Evolutionary conservation across 1,140 invertebrate genomes (phyloP), one percentile per base, ranked within the genome.

Genomic region (Drosophila rufa): DNA sequence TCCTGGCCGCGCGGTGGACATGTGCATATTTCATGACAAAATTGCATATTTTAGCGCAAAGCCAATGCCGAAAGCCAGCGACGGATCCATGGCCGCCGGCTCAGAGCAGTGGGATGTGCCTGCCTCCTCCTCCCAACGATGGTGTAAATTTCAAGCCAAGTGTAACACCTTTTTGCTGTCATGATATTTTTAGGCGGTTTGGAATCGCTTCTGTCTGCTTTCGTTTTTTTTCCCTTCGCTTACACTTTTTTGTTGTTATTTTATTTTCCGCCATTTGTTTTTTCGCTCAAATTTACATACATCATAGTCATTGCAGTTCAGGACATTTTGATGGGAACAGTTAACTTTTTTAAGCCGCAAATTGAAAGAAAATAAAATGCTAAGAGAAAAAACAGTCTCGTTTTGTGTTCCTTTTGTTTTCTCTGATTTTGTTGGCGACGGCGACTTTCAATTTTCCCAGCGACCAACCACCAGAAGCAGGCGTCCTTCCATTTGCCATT

Each of bases 1-100:
- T 82, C 67, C 82, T 86, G 69, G 82, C 60, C 82, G 57, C 27
- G 36, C 61, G 50, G 27, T 38, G 83, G 79, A 86, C 82, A 87
- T 86, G 82, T 87, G 83, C 84, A 87, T 87, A 83, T 87, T 83
- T 87, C 77, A 83, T 87, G 84, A 80, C 76, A 80, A 83, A 78
- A 74, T 82, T 87, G 84, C 69, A 87, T 87, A 87, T 87, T 87
- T 87, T 82, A 87, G 76, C 70, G 70, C 60, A 74, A 62, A 73
- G 59, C 70, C 71, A 84, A 80, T 69, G 79, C 61, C 76, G 68
- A 68, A 60, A 77, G 56, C 62, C 60, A 79, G 58, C 36, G 38
- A 22, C 66, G 68, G 60, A 51, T 77, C 62, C 67, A 47, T 60
- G 47, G 67, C 48, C 33, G 40, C 22, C 47, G 50, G 59, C 46